phyloP scores from a whole-genome alignment of 2,113 vertebrate genomes.

The Leptocoma aspasia region DNA sequence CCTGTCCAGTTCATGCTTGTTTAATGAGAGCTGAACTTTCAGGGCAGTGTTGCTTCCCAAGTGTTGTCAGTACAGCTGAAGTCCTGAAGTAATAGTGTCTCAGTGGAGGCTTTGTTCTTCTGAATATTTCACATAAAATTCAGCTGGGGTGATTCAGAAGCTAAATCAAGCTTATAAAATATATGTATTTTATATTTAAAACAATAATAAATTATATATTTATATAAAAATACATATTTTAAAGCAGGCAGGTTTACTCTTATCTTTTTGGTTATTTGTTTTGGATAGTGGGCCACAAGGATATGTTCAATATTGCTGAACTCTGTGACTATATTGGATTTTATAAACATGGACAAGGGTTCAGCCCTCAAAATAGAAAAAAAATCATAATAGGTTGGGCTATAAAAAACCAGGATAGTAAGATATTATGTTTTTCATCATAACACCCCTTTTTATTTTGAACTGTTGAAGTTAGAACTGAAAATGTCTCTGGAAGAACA shows the following conservation, averaged over 20 bases:
- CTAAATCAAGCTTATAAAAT: background rate
- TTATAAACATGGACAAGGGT: background rate
- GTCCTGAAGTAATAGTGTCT: background rate
- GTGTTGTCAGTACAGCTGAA: background rate
- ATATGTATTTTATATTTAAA: background rate
- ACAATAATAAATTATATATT: background rate
- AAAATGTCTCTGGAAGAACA: background rate
- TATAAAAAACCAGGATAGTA: background rate
- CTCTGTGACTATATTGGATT: background rate
- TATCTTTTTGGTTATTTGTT: background rate
- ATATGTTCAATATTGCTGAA: background rate
- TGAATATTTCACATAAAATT: background rate
- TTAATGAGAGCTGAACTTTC: constrained; percentile 16
- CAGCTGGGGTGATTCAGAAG: background rate
- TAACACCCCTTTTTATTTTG: background rate
- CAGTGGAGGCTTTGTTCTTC: background rate
- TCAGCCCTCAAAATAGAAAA: background rate
- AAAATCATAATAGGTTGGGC: background rate
- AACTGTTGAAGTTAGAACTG: background rate
- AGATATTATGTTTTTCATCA: background rate
- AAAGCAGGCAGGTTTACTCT: background rate
- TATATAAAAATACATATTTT: background rate
- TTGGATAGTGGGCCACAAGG: background rate
- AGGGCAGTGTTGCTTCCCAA: background rate
- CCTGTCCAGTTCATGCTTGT: background rate